These are phyloP conservation scores for Smutsia gigantea DNA, from an alignment of 2,797 vertebrate species.

Conservation along the genomic window DNA sequence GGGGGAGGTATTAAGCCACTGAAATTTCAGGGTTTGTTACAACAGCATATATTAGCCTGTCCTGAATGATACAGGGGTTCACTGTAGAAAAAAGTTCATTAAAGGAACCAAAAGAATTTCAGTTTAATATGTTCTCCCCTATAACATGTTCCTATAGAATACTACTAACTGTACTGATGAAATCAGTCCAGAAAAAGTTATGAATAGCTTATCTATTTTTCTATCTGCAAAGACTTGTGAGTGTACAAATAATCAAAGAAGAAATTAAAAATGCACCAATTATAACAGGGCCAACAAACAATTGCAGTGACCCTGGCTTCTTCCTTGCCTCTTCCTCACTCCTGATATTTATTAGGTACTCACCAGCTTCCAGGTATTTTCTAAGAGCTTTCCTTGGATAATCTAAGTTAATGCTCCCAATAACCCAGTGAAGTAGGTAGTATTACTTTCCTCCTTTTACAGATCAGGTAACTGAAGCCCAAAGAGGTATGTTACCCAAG, in stretches of 20 bases:
- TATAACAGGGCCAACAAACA: neutral
- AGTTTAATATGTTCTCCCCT: neutral
- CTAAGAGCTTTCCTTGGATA: neutral
- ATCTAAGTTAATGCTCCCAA: slow-evolving; percentile 14
- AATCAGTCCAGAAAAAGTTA: slow-evolving; percentile 17
- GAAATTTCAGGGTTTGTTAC: neutral
- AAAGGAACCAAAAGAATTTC: slow-evolving; percentile 15
- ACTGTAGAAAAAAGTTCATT: neutral
- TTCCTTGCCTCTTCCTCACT: neutral
- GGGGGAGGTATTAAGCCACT: neutral
- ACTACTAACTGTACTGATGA: neutral
- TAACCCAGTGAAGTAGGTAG: neutral
- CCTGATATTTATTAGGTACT: neutral
- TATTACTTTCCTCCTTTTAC: slow-evolving; percentile 18
- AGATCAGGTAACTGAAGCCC: neutral
- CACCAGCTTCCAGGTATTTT: neutral
- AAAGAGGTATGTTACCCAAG: neutral
- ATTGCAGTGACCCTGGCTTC: neutral
- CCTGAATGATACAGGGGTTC: neutral
- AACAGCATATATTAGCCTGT: neutral
- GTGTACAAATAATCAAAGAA: neutral
- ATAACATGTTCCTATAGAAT: neutral
- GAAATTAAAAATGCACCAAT: neutral
- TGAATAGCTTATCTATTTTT: neutral
- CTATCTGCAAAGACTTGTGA: neutral